These are phyloP conservation scores for Cirrhinus molitorella DNA, from an alignment of 2,797 vertebrate genomes.

Conservation along the genomic window DNA sequence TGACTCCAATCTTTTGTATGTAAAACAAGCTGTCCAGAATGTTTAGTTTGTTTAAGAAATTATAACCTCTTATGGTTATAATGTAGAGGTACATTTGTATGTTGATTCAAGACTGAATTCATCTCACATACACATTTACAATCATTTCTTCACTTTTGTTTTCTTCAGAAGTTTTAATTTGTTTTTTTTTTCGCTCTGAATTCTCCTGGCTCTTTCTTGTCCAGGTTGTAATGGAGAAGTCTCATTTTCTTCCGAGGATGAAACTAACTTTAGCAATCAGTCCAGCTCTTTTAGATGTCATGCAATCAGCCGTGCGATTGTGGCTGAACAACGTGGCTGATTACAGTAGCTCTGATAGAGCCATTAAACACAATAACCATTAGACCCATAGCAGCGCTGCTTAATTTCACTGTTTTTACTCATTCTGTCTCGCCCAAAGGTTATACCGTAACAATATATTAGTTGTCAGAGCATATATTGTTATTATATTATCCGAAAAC, in stretches of 20 bases:
- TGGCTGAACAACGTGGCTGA: constrained; percentile 22
- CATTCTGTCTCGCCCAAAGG: neutral
- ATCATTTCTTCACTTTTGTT: neutral
- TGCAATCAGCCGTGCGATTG: constrained; percentile 8
- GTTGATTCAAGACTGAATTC: neutral
- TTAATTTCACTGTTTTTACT: neutral
- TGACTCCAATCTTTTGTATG: too few species aligned
- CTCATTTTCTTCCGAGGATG: neutral
- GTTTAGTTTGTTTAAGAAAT: neutral
- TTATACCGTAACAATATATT: neutral
- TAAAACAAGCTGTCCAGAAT: too few species aligned
- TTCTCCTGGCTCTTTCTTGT: neutral
- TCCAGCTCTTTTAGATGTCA: neutral
- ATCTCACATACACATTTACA: neutral
- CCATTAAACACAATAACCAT: constrained; percentile 18
- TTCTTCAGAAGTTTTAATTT: neutral
- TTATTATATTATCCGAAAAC: neutral
- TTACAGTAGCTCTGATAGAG: constrained; percentile 2
- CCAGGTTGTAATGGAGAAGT: neutral
- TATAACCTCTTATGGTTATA: neutral
- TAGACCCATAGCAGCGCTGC: neutral
- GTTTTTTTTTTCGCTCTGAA: neutral
- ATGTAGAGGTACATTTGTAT: neutral
- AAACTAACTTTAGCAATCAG: constrained; percentile 1
- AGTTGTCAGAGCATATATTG: neutral